Evolutionary conservation across 1,140 invertebrate genomes (phyloP).

Genomic region (Caligus rogercresseyi): DNA sequence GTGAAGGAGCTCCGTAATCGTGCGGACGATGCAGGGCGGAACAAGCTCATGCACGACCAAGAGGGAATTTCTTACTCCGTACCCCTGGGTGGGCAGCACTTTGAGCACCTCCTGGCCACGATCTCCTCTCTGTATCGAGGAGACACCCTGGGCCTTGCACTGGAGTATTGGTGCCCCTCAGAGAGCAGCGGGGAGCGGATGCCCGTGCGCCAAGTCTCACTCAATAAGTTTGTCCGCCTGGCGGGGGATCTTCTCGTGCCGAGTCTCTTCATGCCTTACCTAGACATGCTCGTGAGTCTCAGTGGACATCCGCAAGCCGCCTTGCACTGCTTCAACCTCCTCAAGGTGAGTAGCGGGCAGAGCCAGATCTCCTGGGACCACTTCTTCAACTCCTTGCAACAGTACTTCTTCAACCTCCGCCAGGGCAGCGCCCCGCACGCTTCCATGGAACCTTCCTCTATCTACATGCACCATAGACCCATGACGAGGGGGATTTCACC

Average conservation of each 20-base stretch:
- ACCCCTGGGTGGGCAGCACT: slow-evolving; percentile 48
- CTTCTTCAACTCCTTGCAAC: slow-evolving; percentile 62
- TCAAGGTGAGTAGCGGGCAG: slow-evolving; percentile 38
- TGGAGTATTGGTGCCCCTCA: slow-evolving; percentile 64
- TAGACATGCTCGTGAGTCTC: slow-evolving; percentile 65
- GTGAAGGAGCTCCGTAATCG: slow-evolving; percentile 58
- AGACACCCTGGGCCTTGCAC: slow-evolving; percentile 48
- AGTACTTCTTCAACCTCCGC: slow-evolving; percentile 44
- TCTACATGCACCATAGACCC: slow-evolving; percentile 26
- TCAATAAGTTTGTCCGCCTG: slow-evolving; percentile 76
- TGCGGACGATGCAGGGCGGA: slow-evolving; percentile 71
- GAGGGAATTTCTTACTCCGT: slow-evolving; percentile 33
- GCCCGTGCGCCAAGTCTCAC: slow-evolving; percentile 39
- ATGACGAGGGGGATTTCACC: slow-evolving; percentile 51
- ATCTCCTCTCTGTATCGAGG: slow-evolving; percentile 56
- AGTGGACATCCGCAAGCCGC: slow-evolving; percentile 41
- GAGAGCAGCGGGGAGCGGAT: slow-evolving; percentile 28
- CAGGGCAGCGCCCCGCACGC: slow-evolving; percentile 29
- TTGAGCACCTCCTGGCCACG: slow-evolving; percentile 59
- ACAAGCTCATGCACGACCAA: slow-evolving; percentile 54
- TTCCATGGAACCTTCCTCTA: neutral
- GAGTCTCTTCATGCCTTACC: slow-evolving; percentile 63
- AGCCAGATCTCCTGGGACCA: slow-evolving; percentile 60
- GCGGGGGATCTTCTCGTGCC: slow-evolving; percentile 70
- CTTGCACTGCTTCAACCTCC: slow-evolving; percentile 60